Percentiles rank a stretch among this genome's conserved stretches.
These are phyloP conservation scores for Molorchus minor DNA, from an alignment of 2,888 invertebrate species.

Conservation along the genomic window DNA sequence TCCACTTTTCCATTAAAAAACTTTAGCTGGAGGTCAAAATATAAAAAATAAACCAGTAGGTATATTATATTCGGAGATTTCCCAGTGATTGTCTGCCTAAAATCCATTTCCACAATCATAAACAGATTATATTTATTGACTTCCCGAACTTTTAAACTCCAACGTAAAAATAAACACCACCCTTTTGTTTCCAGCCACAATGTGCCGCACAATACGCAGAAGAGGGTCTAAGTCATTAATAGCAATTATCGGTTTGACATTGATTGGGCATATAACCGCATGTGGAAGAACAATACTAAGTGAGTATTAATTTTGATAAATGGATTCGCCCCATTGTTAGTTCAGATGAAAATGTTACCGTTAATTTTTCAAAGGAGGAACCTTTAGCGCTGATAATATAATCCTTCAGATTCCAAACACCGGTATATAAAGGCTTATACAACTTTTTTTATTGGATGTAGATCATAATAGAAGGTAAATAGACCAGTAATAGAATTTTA, in stretches of 20 bases:
- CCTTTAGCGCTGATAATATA: constrained; percentile 2
- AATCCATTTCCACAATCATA: no score
- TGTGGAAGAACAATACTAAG: constrained; percentile 56
- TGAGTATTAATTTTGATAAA: constrained; percentile 51
- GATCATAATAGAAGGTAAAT: no score
- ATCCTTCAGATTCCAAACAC: neutral
- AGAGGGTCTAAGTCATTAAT: constrained; percentile 37
- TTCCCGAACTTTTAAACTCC: neutral
- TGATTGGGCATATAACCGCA: constrained; percentile 41
- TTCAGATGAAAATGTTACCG: constrained; percentile 19
- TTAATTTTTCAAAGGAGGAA: constrained; percentile 16
- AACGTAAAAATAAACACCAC: constrained; percentile 21
- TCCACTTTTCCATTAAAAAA: no score
- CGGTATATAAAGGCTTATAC: no score
- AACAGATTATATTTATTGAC: no score
- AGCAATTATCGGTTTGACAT: constrained; percentile 40
- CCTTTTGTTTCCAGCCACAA: constrained; percentile 39
- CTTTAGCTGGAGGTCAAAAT: no score
- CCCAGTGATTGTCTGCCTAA: no score
- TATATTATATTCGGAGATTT: no score
- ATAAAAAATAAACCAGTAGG: no score
- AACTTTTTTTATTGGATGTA: no score
- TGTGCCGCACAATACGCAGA: constrained; percentile 22
- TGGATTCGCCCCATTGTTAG: constrained; percentile 20
- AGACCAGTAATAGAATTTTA: no score